A percentile compares a stretch with the other conserved stretches of the same genome.
phyloP scores from a whole-genome alignment of 2,888 invertebrate genomes.

The Pyrrhopygopsis socrates region DNA sequence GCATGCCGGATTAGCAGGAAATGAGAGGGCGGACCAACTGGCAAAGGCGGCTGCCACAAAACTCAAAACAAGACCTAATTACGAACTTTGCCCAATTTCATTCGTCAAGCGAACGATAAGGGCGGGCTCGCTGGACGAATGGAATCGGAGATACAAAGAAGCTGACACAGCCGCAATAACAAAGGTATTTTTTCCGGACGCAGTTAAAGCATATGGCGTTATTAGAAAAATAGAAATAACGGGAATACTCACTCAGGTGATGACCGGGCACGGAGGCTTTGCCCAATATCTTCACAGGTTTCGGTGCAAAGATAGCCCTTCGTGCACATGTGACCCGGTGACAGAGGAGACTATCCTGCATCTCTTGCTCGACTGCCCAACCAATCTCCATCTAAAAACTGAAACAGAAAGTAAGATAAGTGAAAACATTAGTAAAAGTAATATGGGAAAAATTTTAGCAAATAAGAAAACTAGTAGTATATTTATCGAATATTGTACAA shows the following conservation, averaged over 20 bases:
- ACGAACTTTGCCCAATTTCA: conserved; percentile 2
- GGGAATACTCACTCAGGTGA: neutral
- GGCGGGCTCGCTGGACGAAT: neutral
- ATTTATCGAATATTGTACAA: too few relatives aligned
- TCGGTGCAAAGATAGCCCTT: neutral
- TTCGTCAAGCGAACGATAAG: conserved; percentile 32
- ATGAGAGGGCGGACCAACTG: too few relatives aligned
- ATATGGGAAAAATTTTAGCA: too few relatives aligned
- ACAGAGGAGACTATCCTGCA: too few relatives aligned
- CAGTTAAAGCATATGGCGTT: neutral
- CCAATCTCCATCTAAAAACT: too few relatives aligned
- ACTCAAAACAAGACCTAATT: too few relatives aligned
- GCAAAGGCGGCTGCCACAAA: too few relatives aligned
- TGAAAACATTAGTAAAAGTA: too few relatives aligned
- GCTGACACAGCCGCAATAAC: neutral
- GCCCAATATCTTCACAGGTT: neutral
- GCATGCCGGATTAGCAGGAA: too few relatives aligned
- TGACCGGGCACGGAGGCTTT: neutral
- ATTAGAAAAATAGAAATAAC: neutral
- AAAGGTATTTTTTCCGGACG: neutral
- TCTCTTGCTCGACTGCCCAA: too few relatives aligned
- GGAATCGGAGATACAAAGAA: neutral
- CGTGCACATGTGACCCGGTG: neutral
- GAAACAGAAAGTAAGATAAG: too few relatives aligned
- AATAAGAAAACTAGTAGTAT: too few relatives aligned